These are phyloP conservation scores for Pelecanoides urinatrix DNA, from an alignment of 2,113 vertebrate species.

Conservation along the genomic window DNA sequence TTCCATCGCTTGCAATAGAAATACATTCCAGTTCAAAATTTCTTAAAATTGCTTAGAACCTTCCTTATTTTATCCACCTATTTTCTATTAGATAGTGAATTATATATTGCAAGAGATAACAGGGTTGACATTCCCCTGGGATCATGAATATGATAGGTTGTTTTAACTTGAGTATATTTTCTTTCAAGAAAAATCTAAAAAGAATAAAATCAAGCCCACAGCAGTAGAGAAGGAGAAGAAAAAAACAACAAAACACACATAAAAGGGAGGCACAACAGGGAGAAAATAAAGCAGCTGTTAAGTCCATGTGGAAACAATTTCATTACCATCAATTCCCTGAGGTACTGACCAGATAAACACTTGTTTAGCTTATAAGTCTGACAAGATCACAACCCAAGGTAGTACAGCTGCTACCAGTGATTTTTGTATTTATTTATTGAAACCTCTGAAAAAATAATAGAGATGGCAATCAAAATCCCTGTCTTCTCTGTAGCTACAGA, in stretches of 20 bases:
- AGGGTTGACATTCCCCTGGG: background rate
- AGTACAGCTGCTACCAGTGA: background rate
- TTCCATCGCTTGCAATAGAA: background rate
- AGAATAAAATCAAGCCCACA: background rate
- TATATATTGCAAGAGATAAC: background rate
- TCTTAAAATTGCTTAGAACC: background rate
- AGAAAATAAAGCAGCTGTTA: conserved; percentile 17
- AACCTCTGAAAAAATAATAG: conserved; percentile 11
- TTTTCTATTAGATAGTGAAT: background rate
- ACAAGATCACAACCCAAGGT: conserved; percentile 30
- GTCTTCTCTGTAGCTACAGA: background rate
- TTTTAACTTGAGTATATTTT: background rate
- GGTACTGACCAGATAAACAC: conserved; percentile 34
- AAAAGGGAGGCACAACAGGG: background rate
- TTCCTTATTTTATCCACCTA: background rate
- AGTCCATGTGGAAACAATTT: conserved; percentile 42
- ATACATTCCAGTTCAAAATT: background rate
- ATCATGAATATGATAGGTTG: background rate
- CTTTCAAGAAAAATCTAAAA: background rate
- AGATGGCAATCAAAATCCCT: background rate
- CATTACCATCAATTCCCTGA: conserved; percentile 37
- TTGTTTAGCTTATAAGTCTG: conserved; percentile 31
- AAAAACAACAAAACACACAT: background rate
- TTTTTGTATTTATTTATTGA: conserved; percentile 16
- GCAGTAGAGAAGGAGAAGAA: background rate